These are phyloP conservation scores for Trachops cirrhosus DNA, from an alignment of 2,797 vertebrate genomes.

Conservation along the genomic window DNA sequence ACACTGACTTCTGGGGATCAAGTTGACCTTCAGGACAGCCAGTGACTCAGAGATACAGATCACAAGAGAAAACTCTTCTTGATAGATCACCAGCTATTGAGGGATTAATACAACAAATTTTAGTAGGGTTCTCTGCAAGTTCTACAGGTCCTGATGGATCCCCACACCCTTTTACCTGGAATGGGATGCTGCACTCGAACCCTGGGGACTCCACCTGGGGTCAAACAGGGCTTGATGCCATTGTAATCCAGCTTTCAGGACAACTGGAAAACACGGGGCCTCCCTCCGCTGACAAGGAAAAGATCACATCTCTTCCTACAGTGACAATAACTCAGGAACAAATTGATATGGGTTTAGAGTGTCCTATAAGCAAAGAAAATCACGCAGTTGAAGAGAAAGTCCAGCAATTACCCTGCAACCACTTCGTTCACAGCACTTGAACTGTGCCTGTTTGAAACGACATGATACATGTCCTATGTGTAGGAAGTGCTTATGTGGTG, in stretches of 20 bases:
- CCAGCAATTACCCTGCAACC: constrained; percentile 95
- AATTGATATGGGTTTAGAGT: constrained; percentile 92
- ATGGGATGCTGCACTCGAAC: constrained; percentile 93
- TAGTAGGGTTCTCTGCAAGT: not conserved
- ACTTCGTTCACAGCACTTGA: constrained; percentile 97
- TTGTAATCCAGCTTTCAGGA: constrained; percentile 93
- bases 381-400: constrained; percentile 91
- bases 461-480: constrained; percentile 98
- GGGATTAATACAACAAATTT: constrained; percentile 72
- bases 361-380: constrained; percentile 98
- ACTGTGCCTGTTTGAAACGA: constrained; percentile 90
- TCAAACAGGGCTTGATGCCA: constrained; percentile 95
- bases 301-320: constrained; percentile 94
- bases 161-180: constrained; percentile 79
- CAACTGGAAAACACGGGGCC: constrained; percentile 96
- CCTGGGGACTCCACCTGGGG: constrained; percentile 98
- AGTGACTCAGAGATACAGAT: constrained; percentile 88
- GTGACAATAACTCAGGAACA: constrained; percentile 97
- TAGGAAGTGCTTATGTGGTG: constrained; percentile 95
- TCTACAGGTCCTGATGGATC: not conserved
- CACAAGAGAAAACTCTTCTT: constrained; percentile 91
- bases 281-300: constrained; percentile 95
- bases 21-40: constrained; percentile 84
- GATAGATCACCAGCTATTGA: constrained; percentile 95
- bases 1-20: constrained; percentile 89